phyloP scores from a whole-genome alignment of 2,888 invertebrate genomes.

The Eubasilissa splendida region DNA sequence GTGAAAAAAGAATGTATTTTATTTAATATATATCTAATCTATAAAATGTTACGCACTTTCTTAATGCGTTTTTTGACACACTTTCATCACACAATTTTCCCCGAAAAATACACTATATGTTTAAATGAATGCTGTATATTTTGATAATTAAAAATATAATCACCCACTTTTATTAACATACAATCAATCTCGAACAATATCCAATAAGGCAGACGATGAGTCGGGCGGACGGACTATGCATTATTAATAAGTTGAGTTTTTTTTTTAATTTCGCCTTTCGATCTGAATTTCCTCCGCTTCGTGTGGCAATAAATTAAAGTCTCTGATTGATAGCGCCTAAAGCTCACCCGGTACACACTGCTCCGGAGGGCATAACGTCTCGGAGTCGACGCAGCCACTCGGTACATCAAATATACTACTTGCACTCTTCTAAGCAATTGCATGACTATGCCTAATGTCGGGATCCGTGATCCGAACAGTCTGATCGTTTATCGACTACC shows the following conservation, averaged over 20 bases:
- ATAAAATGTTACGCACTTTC: no score
- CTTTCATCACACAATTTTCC: no score
- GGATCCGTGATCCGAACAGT: no score
- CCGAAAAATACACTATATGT: no score
- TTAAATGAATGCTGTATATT: no score
- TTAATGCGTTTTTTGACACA: no score
- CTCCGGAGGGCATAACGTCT: conserved; percentile 23
- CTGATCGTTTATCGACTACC: no score
- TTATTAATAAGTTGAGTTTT: conserved; percentile 3
- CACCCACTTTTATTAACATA: background rate
- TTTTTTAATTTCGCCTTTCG: conserved; percentile 21
- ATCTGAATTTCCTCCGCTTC: conserved; percentile 25
- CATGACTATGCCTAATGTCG: no score
- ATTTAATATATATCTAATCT: no score
- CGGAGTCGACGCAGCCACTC: conserved; percentile 11
- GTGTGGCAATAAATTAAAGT: conserved; percentile 48
- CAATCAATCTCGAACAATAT: background rate
- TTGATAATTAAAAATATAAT: no score
- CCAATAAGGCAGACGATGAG: background rate
- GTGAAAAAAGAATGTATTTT: no score
- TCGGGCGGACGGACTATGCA: conserved; percentile 6
- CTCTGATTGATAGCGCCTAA: conserved; percentile 52
- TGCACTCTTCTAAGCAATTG: background rate
- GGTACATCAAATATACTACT: background rate
- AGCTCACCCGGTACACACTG: conserved; percentile 28